These are phyloP conservation scores for Sapayoa aenigma DNA, from an alignment of 2,113 vertebrate genomes.

Conservation along the genomic window DNA sequence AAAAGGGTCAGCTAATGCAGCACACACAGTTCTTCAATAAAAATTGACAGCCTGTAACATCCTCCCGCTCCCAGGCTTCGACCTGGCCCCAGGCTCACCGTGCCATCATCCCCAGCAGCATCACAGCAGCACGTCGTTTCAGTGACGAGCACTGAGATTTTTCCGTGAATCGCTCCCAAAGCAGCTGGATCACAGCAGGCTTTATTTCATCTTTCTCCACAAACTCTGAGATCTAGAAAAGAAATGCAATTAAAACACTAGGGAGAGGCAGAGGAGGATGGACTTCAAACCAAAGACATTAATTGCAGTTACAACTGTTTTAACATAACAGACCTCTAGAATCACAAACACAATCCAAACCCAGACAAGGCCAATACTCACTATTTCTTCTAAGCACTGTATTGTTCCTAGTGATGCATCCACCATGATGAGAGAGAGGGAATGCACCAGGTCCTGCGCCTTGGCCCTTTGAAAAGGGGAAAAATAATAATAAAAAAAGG, in stretches of 20 bases:
- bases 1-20: not conserved
- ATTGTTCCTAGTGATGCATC: slow-evolving; percentile 85
- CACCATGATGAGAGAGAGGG: slow-evolving; percentile 86
- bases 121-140: slow-evolving; percentile 82
- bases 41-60: not conserved
- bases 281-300: not conserved
- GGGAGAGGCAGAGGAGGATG: not conserved
- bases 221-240: slow-evolving; percentile 87
- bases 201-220: slow-evolving; percentile 84
- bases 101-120: slow-evolving; percentile 92
- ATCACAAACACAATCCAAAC: not conserved
- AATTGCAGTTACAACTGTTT: not conserved
- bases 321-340: not conserved
- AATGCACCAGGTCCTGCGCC: slow-evolving; percentile 85
- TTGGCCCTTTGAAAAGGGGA: slow-evolving; percentile 73
- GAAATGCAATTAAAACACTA: not conserved
- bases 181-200: slow-evolving; percentile 83
- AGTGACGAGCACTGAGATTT: slow-evolving; percentile 78
- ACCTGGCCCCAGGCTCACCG: slow-evolving; percentile 72
- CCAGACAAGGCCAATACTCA: slow-evolving; percentile 70
- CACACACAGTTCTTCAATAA: not conserved
- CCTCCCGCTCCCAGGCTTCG: not conserved
- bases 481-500: not conserved
- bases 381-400: slow-evolving; percentile 94
- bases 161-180: slow-evolving; percentile 88